A percentile compares a stretch with the other conserved stretches of the same genome.
Conservation (phyloP, 2,797 vertebrate genomes). For the Crotalus adamanteus region DNA sequence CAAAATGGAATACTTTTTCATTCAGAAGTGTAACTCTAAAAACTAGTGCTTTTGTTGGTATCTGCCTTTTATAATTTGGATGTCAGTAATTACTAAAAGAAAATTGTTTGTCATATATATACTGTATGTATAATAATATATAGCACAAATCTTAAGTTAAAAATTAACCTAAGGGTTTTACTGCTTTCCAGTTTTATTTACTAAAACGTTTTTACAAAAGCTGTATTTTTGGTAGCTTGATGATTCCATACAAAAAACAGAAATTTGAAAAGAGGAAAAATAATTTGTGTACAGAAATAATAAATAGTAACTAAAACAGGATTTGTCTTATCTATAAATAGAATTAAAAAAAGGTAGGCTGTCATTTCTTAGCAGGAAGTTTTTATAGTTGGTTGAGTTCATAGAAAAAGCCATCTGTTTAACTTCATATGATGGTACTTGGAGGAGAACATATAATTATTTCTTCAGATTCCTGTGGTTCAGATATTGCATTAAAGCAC, state of each 20-base stretch:
- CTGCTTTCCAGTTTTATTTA: conserved; percentile 1
- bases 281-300: not conserved
- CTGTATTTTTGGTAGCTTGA: not conserved
- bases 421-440: not conserved
- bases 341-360: not conserved
- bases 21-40: not conserved
- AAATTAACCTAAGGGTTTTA: not conserved
- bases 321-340: not conserved
- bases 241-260: not conserved
- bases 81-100: not conserved
- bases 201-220: not conserved
- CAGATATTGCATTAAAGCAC: not conserved
- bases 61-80: not conserved
- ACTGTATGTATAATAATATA: not conserved
- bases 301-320: not conserved
- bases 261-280: not conserved
- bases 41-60: not conserved
- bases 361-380: not conserved
- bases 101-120: not conserved
- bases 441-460: not conserved
- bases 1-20: not conserved
- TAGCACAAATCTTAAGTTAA: not conserved
- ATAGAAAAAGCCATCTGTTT: not conserved
- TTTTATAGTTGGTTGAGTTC: not conserved
- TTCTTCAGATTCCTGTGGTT: not conserved